Evolutionary conservation across 1,140 invertebrate species (phyloP).

Genomic region (Pentalonia nigronervosa): DNA sequence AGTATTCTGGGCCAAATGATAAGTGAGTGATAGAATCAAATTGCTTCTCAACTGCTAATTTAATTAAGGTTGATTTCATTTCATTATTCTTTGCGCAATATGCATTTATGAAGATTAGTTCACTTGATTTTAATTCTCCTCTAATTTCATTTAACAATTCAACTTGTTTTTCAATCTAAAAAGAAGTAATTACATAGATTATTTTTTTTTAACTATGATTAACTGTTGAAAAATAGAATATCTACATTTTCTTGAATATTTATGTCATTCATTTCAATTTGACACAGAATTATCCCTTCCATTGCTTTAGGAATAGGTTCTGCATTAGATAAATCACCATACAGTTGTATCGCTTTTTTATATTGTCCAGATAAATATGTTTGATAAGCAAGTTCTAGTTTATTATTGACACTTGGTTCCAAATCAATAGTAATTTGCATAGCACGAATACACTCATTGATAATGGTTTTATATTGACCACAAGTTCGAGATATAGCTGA

Average conservation of each 20-base stretch:
- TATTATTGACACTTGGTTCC: conserved; percentile 74
- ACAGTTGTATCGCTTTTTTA: conserved; percentile 81
- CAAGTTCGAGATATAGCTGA: conserved; percentile 80
- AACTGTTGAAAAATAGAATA: background rate
- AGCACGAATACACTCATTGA: conserved; percentile 71
- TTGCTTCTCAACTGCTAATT: conserved; percentile 76
- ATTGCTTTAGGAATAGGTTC: conserved; percentile 81
- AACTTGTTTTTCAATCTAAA: conserved; percentile 82
- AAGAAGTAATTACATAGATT: conserved; percentile 55
- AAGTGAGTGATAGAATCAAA: conserved; percentile 70
- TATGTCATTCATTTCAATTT: conserved; percentile 43
- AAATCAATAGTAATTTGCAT: conserved; percentile 78
- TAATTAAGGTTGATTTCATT: conserved; percentile 71
- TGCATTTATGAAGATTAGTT: conserved; percentile 75
- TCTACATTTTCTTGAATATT: conserved; percentile 16
- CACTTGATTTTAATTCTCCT: conserved; percentile 64
- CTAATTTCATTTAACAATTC: conserved; percentile 84
- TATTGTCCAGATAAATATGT: conserved; percentile 75
- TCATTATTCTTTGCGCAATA: conserved; percentile 71
- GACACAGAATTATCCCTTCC: conserved; percentile 82
- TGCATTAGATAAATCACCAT: conserved; percentile 80
- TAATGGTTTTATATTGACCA: conserved; percentile 73
- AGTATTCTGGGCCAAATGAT: conserved; percentile 78
- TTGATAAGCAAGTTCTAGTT: conserved; percentile 84
- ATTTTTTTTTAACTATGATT: background rate